Evolutionary conservation across 2,797 vertebrate genomes (phyloP), one percentile per base, ranked within the genome.

Genomic region (Tenualosa ilisha): DNA sequence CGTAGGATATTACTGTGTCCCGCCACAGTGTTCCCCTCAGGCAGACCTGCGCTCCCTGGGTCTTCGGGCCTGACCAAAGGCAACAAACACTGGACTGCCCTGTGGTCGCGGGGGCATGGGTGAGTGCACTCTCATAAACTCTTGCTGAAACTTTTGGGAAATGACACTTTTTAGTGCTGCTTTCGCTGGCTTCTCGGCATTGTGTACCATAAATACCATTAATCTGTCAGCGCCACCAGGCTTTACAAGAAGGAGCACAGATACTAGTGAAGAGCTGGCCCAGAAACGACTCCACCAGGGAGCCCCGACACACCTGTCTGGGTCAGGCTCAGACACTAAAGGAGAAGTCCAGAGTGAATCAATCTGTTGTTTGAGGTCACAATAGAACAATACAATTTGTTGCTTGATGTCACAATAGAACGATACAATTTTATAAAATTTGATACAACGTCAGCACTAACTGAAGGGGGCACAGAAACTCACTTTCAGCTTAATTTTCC

Each of bases 51-150:
- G 83, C 56, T 81, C 75, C 31, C 63, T 11, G 61, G 65, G 86
- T 81, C 83, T 86, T 63, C 31, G 50, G 50, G 31, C 20, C 31
- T 86, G 85, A 87, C 86, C 86, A 88, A 87, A 85, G 63, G 87
- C 68, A 87, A 86, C 83, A 88, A 88, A 84, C 83, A 87, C 68
- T 40, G 81, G 37, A 79, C 87, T 81, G 82, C 53, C 54, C 82
- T 31, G n/a, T 12, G 63, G 26, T 15, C 43, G 31, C 20, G 46
- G 53, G 11, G 46, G 40, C 53, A 85, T n/a, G 86, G 79, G 63
- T 51, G 82, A 50, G 82, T n/a, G 63, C 54, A 43, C 65, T 83
- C 24, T 20, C 56, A 65, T 17, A 85, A 88, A 61, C 51, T 13
- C 37, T 22, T 22, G 43, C n/a, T 54, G n/a, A 56, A 49, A 26